Conservation (phyloP, 2,797 vertebrate genomes). For the Craterocephalus amniculus region DNA sequence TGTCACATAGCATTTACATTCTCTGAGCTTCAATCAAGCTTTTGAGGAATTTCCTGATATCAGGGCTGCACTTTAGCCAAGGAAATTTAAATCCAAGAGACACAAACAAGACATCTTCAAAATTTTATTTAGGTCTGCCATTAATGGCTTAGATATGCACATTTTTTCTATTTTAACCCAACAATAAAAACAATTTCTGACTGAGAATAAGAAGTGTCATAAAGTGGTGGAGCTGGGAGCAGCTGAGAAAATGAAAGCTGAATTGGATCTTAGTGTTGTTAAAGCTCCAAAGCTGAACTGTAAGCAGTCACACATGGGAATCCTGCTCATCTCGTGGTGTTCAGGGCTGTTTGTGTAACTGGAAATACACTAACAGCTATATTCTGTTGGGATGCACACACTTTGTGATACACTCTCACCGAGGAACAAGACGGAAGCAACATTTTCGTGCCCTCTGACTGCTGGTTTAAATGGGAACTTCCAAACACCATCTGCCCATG, state of each 20-base stretch:
- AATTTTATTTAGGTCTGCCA: background rate
- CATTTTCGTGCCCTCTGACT: conserved; percentile 46
- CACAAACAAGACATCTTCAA: background rate
- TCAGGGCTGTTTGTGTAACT: background rate
- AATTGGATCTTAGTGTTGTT: background rate
- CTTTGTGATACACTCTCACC: conserved; percentile 9
- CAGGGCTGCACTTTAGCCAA: background rate
- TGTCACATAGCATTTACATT: conserved; percentile 1
- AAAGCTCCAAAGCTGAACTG: background rate
- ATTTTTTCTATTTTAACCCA: background rate
- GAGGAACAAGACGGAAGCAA: conserved; percentile 38
- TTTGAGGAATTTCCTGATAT: background rate
- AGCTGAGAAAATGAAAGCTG: background rate
- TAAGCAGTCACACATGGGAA: background rate
- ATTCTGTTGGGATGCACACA: conserved; percentile 2
- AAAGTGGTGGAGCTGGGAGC: background rate
- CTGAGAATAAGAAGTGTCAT: background rate
- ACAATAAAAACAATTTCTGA: background rate
- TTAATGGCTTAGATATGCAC: background rate
- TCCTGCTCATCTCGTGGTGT: background rate
- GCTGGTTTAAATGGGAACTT: conserved; percentile 62
- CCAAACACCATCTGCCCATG: conserved; percentile 80
- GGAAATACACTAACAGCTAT: background rate
- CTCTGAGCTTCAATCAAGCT: background rate
- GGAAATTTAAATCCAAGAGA: background rate